phyloP scores from a whole-genome alignment of 2,797 vertebrate species.

The Argyrosomus regius region DNA sequence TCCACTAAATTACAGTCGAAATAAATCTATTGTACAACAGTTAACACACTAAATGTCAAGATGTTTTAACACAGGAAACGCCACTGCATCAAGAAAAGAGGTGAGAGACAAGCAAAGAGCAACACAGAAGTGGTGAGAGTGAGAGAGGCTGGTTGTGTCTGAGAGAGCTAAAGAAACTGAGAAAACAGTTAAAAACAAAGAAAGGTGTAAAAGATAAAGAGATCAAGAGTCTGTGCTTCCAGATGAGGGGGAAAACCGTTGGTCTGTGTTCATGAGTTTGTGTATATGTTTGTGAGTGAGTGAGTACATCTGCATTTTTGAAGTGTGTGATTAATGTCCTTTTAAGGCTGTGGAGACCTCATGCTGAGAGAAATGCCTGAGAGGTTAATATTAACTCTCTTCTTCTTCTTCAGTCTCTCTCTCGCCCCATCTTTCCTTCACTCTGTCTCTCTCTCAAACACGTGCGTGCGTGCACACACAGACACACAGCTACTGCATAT shows the following conservation, averaged over 20 bases:
- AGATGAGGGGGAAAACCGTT: conserved; percentile 32
- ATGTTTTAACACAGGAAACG: conserved; percentile 25
- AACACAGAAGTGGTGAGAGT: not conserved
- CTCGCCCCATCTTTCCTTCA: not conserved
- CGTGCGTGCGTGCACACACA: not conserved
- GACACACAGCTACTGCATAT: not conserved
- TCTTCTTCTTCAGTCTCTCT: conserved; percentile 13
- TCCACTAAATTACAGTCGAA: conserved; percentile 4
- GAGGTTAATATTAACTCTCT: conserved; percentile 64
- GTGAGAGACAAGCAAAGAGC: conserved; percentile 19
- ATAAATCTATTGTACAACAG: not conserved
- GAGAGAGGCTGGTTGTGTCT: not conserved
- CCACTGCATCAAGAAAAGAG: not conserved
- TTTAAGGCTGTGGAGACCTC: conserved; percentile 58
- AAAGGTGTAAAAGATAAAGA: conserved; percentile 42
- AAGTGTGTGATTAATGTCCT: conserved; percentile 78
- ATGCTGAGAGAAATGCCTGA: conserved; percentile 67
- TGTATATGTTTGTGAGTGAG: conserved; percentile 26
- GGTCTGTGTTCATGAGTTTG: conserved; percentile 35
- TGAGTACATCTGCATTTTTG: conserved; percentile 73
- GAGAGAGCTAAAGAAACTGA: conserved; percentile 16
- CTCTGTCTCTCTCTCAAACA: not conserved
- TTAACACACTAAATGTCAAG: conserved; percentile 17
- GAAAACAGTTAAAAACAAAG: conserved; percentile 39
- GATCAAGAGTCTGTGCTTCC: conserved; percentile 42